phyloP scores from a whole-genome alignment of 2,797 vertebrate species.

The Liasis olivaceus region DNA sequence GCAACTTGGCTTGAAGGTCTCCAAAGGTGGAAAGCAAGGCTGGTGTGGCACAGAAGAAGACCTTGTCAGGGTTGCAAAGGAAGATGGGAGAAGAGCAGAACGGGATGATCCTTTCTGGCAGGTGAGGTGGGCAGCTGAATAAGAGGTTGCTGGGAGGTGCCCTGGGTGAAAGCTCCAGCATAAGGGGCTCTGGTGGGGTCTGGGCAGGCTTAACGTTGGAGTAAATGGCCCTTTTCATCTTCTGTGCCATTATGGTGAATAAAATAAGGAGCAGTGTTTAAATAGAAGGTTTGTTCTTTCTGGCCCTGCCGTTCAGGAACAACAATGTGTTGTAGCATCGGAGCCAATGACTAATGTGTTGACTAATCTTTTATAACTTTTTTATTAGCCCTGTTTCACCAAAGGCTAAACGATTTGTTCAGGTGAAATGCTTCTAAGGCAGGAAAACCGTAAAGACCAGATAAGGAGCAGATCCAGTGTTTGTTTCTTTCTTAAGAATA shows the following conservation, averaged over 20 bases:
- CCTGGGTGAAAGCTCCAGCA: not conserved
- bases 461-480: not conserved
- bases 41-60: slow-evolving; percentile 24
- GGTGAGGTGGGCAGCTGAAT: not conserved
- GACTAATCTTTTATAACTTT: not conserved
- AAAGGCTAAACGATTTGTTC: not conserved
- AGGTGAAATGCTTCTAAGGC: not conserved
- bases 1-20: not conserved
- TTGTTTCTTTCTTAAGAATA: not conserved
- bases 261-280: not conserved
- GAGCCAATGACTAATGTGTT: too few relatives aligned
- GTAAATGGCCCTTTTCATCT: not conserved
- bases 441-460: not conserved
- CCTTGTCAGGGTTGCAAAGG: not conserved
- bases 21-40: not conserved
- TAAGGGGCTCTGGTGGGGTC: not conserved
- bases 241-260: too few relatives aligned
- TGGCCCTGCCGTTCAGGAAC: not conserved
- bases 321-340: not conserved
- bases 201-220: not conserved
- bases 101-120: not conserved
- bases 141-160: not conserved
- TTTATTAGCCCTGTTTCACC: not conserved
- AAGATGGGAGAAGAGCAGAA: slow-evolving; percentile 18
- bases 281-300: not conserved